Base-by-base conservation (phyloP, 2,888 invertebrate species). In the Diplolepis rosae region DNA sequence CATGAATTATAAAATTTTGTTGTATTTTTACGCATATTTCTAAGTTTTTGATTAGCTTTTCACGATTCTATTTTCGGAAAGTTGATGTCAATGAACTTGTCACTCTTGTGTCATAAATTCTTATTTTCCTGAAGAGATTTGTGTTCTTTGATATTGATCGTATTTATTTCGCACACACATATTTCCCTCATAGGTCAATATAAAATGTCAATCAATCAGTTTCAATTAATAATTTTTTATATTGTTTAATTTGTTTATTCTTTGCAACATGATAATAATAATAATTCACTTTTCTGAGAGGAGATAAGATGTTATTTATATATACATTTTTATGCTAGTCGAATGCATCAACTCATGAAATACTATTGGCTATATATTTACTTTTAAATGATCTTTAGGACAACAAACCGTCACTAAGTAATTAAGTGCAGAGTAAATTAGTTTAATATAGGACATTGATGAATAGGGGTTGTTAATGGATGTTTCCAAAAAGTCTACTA, bases 161-260 rank as follows among this genome's bases (percentile, higher is more conserved):
- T 30, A 18, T 54, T 54, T 54, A 54, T 54, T 54, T 30, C 54
- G 18, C 15, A 15, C 54, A 11, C 56, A 22, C 22, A 56, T 56
- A 13, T 56, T 35, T 56, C 13, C 28, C 35, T 22, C 18, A 11
- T 22, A 13, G 13, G 56, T 11, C 18, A 35, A 56, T 56, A 18
- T 18, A 56, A 32, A 35, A 3, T 22, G 15, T 22, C 13, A 56
- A 35, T 56, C 54, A 56, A 11, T 32, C 3, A 32, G 32, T 18
- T 18, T 28, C 18, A 15, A 50, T 45, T 45, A 11, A 50, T 27
- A 50, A n/a, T n/a, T n/a, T n/a, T n/a, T n/a, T n/a, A n/a, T n/a
- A n/a, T n/a, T n/a, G n/a, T n/a, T n/a, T n/a, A n/a, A n/a, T n/a
- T n/a, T n/a, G n/a, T n/a, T n/a, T n/a, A n/a, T n/a, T n/a, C n/a